phyloP scores from a whole-genome alignment of 2,888 invertebrate species.

The Noctuana brunneofusca region DNA sequence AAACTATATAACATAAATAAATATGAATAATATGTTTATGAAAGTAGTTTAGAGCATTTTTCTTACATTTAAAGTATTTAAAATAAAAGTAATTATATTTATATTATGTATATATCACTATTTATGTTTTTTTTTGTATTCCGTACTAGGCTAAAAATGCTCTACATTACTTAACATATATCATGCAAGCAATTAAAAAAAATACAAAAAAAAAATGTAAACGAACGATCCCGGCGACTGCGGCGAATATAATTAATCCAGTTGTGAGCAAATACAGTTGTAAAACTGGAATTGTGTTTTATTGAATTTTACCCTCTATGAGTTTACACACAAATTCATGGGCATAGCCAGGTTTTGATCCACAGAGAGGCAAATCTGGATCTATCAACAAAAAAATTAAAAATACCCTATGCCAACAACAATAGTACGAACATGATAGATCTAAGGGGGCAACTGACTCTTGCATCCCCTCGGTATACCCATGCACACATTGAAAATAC shows the following conservation, averaged over 20 bases:
- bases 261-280: constrained; percentile 51
- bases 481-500: no score
- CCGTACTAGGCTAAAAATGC: constrained; percentile 11
- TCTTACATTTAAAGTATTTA: constrained; percentile 8
- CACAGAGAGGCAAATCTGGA: no score
- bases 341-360: no score
- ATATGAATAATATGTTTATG: constrained; percentile 7
- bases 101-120: no score
- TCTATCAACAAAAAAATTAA: no score
- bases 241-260: constrained; percentile 49
- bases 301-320: constrained; percentile 24
- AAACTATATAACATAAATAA: constrained; percentile 22
- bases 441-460: no score
- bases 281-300: constrained; percentile 42
- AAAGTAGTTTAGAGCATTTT: constrained; percentile 24
- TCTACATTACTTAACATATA: constrained; percentile 35
- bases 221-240: constrained; percentile 64
- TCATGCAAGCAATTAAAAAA: constrained; percentile 49
- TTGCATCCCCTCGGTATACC: no score
- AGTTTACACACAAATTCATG: not conserved
- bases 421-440: no score
- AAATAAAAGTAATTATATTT: constrained; percentile 3
- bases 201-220: constrained; percentile 53
- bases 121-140: not conserved
- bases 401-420: no score